Evolutionary conservation across 2,797 vertebrate species (phyloP).

Genomic region (Catostomus latipinnis): DNA sequence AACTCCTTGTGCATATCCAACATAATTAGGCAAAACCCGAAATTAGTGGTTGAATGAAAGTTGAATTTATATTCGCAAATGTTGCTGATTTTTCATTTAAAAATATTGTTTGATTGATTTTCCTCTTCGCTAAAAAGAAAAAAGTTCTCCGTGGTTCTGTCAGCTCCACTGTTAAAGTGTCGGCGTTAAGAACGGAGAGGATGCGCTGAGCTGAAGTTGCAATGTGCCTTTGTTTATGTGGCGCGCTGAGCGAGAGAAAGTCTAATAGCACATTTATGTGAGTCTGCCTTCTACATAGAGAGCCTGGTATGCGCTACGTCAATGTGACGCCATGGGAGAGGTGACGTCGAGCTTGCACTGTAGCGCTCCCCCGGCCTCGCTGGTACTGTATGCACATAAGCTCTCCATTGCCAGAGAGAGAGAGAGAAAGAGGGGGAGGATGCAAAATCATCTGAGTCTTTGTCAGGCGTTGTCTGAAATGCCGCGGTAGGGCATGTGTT

Average conservation of each 20-base stretch:
- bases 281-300: conserved; percentile 93
- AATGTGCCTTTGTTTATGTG: conserved; percentile 87
- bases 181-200: conserved; percentile 69
- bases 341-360: conserved; percentile 88
- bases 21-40: conserved; percentile 50
- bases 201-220: conserved; percentile 75
- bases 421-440: background rate
- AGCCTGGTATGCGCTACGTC: conserved; percentile 98
- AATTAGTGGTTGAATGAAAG: conserved; percentile 43
- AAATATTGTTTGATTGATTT: conserved; percentile 58
- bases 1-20: conserved; percentile 75
- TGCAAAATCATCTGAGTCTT: conserved; percentile 69
- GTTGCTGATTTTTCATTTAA: conserved; percentile 53
- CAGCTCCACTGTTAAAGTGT: conserved; percentile 70
- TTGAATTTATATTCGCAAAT: conserved; percentile 46
- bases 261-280: conserved; percentile 89
- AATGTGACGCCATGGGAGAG: conserved; percentile 99
- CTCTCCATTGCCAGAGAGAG: conserved; percentile 68
- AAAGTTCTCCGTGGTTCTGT: conserved; percentile 67
- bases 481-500: conserved; percentile 33
- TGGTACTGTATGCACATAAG: conserved; percentile 75
- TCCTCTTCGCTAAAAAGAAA: conserved; percentile 48
- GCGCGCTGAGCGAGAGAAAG: conserved; percentile 86
- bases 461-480: conserved; percentile 9
- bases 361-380: conserved; percentile 70